phyloP scores from a whole-genome alignment of 2,113 vertebrate genomes.

The Mesembrinibis cayennensis region DNA sequence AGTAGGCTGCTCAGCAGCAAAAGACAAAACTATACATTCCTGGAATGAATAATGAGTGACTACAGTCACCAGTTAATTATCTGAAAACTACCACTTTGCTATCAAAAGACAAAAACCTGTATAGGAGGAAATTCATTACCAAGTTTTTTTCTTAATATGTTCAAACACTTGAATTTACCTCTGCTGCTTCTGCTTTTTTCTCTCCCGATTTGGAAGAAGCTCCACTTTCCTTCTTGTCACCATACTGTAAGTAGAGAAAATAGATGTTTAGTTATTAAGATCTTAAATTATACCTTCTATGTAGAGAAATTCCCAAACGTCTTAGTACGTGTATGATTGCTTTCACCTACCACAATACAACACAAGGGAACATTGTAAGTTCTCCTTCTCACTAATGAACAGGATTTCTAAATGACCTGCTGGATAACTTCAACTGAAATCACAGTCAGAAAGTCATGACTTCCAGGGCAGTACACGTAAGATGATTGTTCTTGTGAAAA shows the following conservation, averaged over 20 bases:
- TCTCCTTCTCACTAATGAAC: neutral
- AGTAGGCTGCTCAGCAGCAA: neutral
- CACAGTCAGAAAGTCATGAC: neutral
- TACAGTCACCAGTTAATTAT: neutral
- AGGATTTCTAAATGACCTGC: neutral
- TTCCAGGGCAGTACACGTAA: neutral
- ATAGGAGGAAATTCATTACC: neutral
- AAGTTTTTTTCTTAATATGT: neutral
- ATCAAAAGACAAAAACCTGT: neutral
- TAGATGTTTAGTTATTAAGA: neutral
- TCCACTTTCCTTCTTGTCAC: conserved; percentile 43
- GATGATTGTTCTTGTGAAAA: accelerated
- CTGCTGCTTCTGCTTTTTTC: conserved; percentile 25
- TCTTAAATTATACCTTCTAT: neutral
- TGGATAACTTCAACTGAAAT: neutral
- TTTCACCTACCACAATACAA: neutral
- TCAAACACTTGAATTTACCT: conserved; percentile 58
- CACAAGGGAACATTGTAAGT: neutral
- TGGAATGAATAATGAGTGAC: neutral
- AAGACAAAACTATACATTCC: neutral
- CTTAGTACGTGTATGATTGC: neutral
- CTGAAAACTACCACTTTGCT: neutral
- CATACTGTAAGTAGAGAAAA: conserved; percentile 58
- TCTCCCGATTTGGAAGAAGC: conserved; percentile 48
- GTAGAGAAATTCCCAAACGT: neutral